Percentiles rank a stretch among this genome's conserved stretches.
Conservation (phyloP, 2,888 invertebrate genomes). For the Amblyjoppa fuscipennis region DNA sequence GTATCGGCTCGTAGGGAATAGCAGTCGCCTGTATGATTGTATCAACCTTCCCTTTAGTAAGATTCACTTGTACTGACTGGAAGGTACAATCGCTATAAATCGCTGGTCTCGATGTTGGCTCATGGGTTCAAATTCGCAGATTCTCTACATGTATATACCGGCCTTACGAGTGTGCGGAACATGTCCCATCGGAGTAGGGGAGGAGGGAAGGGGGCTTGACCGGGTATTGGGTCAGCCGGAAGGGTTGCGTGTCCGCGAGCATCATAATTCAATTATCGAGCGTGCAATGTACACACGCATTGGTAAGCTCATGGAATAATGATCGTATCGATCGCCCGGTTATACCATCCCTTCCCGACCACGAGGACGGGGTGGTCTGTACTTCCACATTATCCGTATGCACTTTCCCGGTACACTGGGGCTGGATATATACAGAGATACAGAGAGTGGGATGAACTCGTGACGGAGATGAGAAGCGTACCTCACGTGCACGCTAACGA, state of each 20-base stretch:
- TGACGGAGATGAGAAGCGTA: constrained; percentile 5
- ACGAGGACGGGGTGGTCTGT: constrained; percentile 35
- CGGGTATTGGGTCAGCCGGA: constrained; percentile 36
- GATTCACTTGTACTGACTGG: constrained; percentile 13
- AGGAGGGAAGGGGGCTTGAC: background rate
- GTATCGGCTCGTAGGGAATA: background rate
- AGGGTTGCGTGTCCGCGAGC: constrained; percentile 64
- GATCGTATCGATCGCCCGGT: constrained; percentile 61
- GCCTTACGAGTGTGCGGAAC: constrained; percentile 76
- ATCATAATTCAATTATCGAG: constrained; percentile 69
- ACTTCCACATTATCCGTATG: constrained; percentile 47
- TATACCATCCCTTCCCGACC: constrained; percentile 1
- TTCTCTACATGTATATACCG: constrained; percentile 67
- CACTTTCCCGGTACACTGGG: constrained; percentile 44
- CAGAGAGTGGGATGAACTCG: constrained; percentile 12
- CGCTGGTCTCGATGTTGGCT: constrained; percentile 68
- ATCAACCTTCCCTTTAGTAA: constrained; percentile 6
- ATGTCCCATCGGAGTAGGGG: constrained; percentile 61
- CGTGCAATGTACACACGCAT: constrained; percentile 67
- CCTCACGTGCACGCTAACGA: constrained; percentile 31
- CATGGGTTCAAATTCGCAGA: constrained; percentile 78
- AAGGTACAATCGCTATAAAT: constrained; percentile 74
- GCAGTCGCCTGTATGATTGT: constrained; percentile 24
- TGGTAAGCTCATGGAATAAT: constrained; percentile 68
- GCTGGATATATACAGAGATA: constrained; percentile 22